Conservation (phyloP, 1,140 invertebrate genomes). For the Papilio xuthus region DNA sequence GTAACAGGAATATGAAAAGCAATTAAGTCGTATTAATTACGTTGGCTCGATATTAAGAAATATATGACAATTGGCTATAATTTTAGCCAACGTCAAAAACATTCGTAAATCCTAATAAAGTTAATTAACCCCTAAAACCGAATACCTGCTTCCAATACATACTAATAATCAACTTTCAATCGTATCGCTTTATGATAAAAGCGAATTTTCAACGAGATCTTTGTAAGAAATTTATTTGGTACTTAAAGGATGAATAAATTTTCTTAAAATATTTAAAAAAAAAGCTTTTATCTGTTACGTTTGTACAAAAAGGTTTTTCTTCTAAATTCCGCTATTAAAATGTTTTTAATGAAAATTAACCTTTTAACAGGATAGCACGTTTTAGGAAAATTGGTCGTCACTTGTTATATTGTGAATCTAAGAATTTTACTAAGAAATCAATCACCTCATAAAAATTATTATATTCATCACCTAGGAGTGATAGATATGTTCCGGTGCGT, state of each 20-base stretch:
- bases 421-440: neutral
- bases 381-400: neutral
- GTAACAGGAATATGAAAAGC: neutral
- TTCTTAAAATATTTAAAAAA: neutral
- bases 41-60: neutral
- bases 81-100: constrained; percentile 6
- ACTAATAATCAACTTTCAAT: neutral
- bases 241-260: neutral
- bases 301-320: neutral
- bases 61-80: constrained; percentile 23
- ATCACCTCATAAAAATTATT: neutral
- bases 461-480: too few species aligned
- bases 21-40: constrained; percentile 8
- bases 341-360: neutral
- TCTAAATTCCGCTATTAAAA: neutral
- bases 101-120: neutral
- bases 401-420: neutral
- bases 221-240: neutral
- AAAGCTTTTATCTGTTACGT: neutral
- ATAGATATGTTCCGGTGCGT: too few species aligned
- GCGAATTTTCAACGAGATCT: neutral
- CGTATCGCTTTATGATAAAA: neutral
- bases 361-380: neutral
- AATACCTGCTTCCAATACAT: neutral
- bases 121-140: neutral